Percentiles rank a stretch among this genome's conserved stretches.
phyloP scores from a whole-genome alignment of 1,140 invertebrate genomes.

The Mya arenaria region DNA sequence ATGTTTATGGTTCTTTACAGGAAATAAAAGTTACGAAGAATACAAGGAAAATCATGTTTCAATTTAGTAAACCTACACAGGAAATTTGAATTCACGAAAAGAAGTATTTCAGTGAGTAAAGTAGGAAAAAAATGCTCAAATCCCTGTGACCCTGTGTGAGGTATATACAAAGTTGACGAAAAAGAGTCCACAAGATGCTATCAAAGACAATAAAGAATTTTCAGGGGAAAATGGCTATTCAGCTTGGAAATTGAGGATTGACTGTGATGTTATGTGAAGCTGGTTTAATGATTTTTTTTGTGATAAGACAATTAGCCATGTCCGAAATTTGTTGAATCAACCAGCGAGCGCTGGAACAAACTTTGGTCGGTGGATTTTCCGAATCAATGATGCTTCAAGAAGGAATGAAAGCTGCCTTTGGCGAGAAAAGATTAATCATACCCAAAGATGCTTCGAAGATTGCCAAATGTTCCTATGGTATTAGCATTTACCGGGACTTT shows the following conservation, averaged over 20 bases:
- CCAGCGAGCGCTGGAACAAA: not conserved
- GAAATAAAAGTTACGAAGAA: too few relatives aligned
- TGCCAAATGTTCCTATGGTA: slow-evolving; percentile 37
- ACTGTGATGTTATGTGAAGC: slow-evolving; percentile 9
- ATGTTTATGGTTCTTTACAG: too few relatives aligned
- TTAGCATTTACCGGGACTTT: slow-evolving; percentile 17
- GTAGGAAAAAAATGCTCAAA: slow-evolving; percentile 25
- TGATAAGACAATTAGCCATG: not conserved
- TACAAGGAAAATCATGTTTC: too few relatives aligned
- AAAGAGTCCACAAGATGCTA: slow-evolving; percentile 2
- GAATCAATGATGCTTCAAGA: slow-evolving; percentile 28
- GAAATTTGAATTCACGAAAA: slow-evolving; percentile 39
- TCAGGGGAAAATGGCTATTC: not conserved
- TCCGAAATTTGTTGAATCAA: slow-evolving; percentile 5
- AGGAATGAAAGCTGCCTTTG: slow-evolving; percentile 20
- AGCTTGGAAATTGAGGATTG: slow-evolving; percentile 19
- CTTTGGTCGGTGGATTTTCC: slow-evolving; percentile 45
- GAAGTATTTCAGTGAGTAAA: slow-evolving; percentile 11
- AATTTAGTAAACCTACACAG: slow-evolving; percentile 22
- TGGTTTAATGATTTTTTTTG: slow-evolving; percentile 16
- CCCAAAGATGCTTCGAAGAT: slow-evolving; percentile 32
- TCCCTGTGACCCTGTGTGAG: slow-evolving; percentile 6
- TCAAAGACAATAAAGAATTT: not conserved
- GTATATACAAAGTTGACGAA: not conserved
- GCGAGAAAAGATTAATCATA: not conserved